Evolutionary conservation across 2,888 invertebrate species (phyloP).

Genomic region (Molorchus minor): DNA sequence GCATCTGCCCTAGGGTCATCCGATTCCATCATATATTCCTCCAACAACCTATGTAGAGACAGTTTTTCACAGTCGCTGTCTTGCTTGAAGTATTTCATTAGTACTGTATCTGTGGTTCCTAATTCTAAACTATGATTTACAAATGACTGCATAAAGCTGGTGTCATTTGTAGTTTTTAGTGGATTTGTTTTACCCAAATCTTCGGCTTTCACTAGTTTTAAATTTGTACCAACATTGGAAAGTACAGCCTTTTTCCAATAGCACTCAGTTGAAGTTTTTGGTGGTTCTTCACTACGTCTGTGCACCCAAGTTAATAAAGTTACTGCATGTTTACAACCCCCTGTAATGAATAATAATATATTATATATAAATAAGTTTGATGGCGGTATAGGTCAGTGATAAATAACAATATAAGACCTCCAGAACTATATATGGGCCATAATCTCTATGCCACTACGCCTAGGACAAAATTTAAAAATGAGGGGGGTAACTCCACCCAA

Average conservation of each 20-base stretch:
- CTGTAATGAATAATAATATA: slow-evolving; percentile 26
- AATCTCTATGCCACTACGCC: no score
- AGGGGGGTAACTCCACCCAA: no score
- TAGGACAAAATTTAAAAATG: no score
- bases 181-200: background rate
- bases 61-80: background rate
- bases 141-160: slow-evolving; percentile 22
- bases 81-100: slow-evolving; percentile 12
- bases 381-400: no score
- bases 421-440: no score
- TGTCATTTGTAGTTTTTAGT: slow-evolving; percentile 14
- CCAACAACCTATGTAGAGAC: background rate
- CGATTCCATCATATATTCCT: slow-evolving; percentile 4
- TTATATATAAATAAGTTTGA: no score
- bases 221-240: slow-evolving; percentile 11
- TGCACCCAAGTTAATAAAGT: slow-evolving; percentile 43
- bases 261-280: slow-evolving; percentile 28
- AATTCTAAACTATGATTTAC: slow-evolving; percentile 25
- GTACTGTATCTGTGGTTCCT: slow-evolving; percentile 26
- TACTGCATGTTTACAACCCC: slow-evolving; percentile 43
- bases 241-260: slow-evolving; percentile 31
- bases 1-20: background rate
- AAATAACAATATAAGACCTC: no score
- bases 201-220: slow-evolving; percentile 11
- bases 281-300: slow-evolving; percentile 38